Conservation (phyloP, 2,797 vertebrate genomes). For the Halcyon chelicuti region DNA sequence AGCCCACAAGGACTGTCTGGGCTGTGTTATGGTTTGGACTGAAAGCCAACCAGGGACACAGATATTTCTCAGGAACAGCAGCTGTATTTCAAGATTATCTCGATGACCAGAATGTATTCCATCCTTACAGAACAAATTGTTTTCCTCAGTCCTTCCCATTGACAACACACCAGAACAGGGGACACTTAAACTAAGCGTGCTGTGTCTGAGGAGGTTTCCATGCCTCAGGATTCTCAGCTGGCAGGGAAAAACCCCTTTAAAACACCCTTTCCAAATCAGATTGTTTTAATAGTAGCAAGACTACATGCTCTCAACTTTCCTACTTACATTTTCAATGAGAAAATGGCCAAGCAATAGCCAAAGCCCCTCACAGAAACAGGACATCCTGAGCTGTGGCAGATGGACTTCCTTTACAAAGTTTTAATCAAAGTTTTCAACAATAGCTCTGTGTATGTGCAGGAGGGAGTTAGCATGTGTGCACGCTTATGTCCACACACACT, state of each 20-base stretch:
- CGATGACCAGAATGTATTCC: not conserved
- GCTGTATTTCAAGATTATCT: not conserved
- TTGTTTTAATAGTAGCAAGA: not conserved
- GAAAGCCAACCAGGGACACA: not conserved
- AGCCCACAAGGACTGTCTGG: not conserved
- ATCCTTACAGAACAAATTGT: not conserved
- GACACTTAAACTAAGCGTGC: not conserved
- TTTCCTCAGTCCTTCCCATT: not conserved
- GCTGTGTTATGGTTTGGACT: not conserved
- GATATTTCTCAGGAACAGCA: not conserved
- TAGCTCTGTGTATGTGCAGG: not conserved
- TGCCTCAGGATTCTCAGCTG: not conserved
- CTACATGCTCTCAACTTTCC: not conserved
- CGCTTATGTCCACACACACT: not conserved
- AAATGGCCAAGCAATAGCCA: constrained; percentile 18
- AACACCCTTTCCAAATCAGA: not conserved
- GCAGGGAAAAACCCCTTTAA: not conserved
- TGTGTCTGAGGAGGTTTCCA: not conserved
- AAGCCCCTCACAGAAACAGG: constrained; percentile 56
- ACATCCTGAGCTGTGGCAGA: constrained; percentile 63
- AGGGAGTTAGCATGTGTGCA: not conserved
- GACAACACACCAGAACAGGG: not conserved
- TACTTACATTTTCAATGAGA: not conserved
- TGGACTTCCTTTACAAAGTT: constrained; percentile 35
- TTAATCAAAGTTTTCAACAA: constrained; percentile 34